Base-by-base conservation (phyloP, 2,888 invertebrate species). In the Zygogramma bicolorata region DNA sequence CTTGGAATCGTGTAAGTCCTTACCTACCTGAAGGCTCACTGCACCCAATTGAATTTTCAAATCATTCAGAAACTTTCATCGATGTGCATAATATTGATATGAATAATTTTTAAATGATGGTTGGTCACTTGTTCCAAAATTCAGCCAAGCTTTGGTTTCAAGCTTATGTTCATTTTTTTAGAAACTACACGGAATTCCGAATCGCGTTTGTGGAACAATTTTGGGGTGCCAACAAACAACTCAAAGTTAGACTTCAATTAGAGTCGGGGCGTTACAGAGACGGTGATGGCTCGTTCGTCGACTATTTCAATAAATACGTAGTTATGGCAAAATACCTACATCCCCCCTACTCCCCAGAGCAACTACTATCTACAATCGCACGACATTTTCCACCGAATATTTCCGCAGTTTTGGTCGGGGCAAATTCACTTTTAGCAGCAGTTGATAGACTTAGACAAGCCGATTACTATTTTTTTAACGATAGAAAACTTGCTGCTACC, bases 301-400 rank as follows among this genome's bases (percentile, higher is more conserved):
- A 42, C n/a, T 40, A 72, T 62, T 70, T 67, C 65, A 65, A 60
- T 22, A 58, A 65, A 38, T 66, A 68, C 40, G 25, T 65, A 5
- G 27, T 25, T 27, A 25, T 65, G 29, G 46, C 65, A 15, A 65
- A 25, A 25, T 27, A 65, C 18, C 10, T 65, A n/a, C 18, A 65
- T 8, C 65, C 63, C 38, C 63, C 65, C 5, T 65, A 65, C 42
- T 18, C 46, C 13, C 7, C 15, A n/a, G 18, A 42, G 22, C 65
- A 49, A 18, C 49, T 65, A 13, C 22, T 65, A 46, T 13, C 29
- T 49, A 65, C 65, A 31, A 65, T 65, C 42, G 65, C 65, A 8
- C 27, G 49, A 13, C 49, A 65, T 29, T 65, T 65, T 15, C n/a
- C n/a, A n/a, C n/a, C n/a, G n/a, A n/a, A n/a, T n/a, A n/a, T n/a